Evolutionary conservation across 2,888 invertebrate species (phyloP).

Genomic region (Trissoscelio sp.): DNA sequence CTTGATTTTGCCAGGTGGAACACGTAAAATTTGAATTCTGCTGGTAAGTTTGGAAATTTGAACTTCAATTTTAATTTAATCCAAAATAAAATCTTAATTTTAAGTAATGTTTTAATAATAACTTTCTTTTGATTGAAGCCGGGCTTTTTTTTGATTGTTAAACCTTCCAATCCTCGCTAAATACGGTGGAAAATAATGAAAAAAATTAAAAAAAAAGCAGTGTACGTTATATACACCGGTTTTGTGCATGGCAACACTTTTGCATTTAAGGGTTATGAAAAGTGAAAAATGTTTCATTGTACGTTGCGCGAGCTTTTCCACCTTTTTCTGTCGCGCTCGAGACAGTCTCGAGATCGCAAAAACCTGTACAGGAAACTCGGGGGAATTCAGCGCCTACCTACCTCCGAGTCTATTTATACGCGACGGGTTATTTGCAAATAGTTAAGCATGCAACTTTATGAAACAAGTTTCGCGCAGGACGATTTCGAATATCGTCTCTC

Average conservation of each 20-base stretch:
- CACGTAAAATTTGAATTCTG: too few relatives aligned
- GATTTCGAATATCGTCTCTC: slow-evolving; percentile 33
- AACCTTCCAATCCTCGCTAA: background rate
- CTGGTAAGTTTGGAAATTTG: too few relatives aligned
- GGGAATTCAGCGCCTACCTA: slow-evolving; percentile 47
- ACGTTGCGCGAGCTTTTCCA: slow-evolving; percentile 26
- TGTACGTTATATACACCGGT: background rate
- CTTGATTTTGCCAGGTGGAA: too few relatives aligned
- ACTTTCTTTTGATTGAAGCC: background rate
- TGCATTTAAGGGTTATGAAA: slow-evolving; percentile 50
- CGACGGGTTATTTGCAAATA: slow-evolving; percentile 48
- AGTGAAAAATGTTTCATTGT: slow-evolving; percentile 46
- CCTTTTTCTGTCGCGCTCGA: slow-evolving; percentile 44
- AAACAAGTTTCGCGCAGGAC: slow-evolving; percentile 46
- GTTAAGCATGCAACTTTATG: slow-evolving; percentile 43
- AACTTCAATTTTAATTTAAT: too few relatives aligned
- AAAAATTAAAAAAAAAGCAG: background rate
- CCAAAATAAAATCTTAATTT: too few relatives aligned
- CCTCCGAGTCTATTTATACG: slow-evolving; percentile 55
- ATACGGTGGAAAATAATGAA: background rate
- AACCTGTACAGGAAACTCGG: slow-evolving; percentile 48
- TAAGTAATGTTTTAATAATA: background rate
- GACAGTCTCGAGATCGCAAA: slow-evolving; percentile 55
- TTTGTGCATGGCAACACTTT: slow-evolving; percentile 19
- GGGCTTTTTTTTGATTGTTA: background rate